Conservation (phyloP, 2,797 vertebrate species). For the Hypotaenidia philippensis region DNA sequence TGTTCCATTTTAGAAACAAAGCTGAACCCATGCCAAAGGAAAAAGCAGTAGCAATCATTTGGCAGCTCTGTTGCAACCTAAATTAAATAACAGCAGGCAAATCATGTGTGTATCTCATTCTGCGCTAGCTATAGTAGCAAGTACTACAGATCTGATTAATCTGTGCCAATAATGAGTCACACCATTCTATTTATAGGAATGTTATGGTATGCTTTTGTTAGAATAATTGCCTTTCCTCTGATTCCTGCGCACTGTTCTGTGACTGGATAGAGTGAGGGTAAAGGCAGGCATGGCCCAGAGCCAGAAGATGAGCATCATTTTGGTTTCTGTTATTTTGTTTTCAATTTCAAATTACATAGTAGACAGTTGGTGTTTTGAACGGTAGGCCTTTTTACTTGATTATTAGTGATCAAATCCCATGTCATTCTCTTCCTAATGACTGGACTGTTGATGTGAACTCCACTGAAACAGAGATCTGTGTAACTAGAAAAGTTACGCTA, state of each 20-base stretch:
- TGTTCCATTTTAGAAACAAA: slow-evolving; percentile 33
- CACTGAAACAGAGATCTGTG: background rate
- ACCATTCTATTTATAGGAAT: slow-evolving; percentile 4
- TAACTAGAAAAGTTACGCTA: background rate
- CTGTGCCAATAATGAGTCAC: slow-evolving; percentile 24
- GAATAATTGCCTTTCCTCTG: background rate
- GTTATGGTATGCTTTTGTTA: background rate
- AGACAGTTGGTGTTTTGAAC: background rate
- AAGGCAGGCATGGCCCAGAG: background rate
- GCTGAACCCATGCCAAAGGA: background rate
- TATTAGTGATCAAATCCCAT: background rate
- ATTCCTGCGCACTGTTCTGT: background rate
- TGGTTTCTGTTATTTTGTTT: background rate
- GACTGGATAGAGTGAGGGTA: background rate
- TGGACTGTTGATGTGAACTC: background rate
- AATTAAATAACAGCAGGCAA: slow-evolving; percentile 32
- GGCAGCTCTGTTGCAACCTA: slow-evolving; percentile 24
- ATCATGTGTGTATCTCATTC: background rate
- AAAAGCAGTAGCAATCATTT: background rate
- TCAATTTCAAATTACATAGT: background rate
- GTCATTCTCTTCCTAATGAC: background rate
- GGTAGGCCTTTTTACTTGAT: background rate
- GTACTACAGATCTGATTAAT: background rate
- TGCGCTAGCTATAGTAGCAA: slow-evolving; percentile 4
- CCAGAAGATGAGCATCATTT: background rate